Evolutionary conservation across 2,888 invertebrate species (phyloP), one percentile per base, ranked within the genome.

Genomic region (Ennomos erosarius): DNA sequence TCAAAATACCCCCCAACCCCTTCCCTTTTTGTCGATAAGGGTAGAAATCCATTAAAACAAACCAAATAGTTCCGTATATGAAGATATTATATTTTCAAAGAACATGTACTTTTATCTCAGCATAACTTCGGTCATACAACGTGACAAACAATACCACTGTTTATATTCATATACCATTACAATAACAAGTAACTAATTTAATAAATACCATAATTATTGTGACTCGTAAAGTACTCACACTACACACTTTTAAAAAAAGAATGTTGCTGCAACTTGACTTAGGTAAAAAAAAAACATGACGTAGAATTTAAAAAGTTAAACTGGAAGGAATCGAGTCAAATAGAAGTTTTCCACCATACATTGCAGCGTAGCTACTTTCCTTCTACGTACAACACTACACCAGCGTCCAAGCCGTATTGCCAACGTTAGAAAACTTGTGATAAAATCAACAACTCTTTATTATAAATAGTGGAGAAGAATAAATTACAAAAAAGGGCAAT

Each of bases 71-170:
- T 84, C 79, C 78, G 78, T 90, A 90, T 90, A 91, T 90, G 89
- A 91, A 92, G 92, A 87, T 90, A 92, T 88, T 90, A 91, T 92
- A 92, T 91, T 90, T 89, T 88, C 85, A 90, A 90, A 90, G 91
- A 91, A 91, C 92, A 90, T 89, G 84, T 91, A 88, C 81, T 85
- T 82, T 53, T 50, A 81, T 83, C 73, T 87, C 88, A 87, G 88
- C 90, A 81, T 88, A 89, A 84, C 85, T 81, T 85, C 87, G 84
- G 84, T 88, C 84, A 87, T 88, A 90, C 82, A 90, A 88, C 85
- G 79, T 84, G 87, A 87, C 85, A 90, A 92, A 90, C 90, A 87
- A 88, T 87, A 84, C 79, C 82, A 85, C 79, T 81, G 85, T 84
- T 80, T 80, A 80, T 77, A 82, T 71, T 73, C 56, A 74, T 82